phyloP scores from a whole-genome alignment of 1,140 invertebrate genomes.

The Halesus radiatus region DNA sequence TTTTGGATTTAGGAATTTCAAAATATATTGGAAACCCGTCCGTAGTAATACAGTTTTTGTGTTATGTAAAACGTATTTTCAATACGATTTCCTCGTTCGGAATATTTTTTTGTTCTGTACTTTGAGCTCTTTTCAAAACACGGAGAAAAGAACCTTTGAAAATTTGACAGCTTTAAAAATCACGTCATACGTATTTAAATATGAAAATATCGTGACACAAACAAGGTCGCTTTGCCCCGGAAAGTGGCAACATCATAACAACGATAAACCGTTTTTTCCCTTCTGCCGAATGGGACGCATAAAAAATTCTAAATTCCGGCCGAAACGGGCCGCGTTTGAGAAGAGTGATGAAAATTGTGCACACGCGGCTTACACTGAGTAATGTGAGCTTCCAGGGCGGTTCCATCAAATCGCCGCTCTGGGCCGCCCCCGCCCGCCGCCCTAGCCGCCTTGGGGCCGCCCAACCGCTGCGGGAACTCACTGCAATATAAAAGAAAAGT shows the following conservation, averaged over 20 bases:
- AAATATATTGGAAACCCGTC: no score
- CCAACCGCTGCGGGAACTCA: neutral
- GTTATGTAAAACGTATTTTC: no score
- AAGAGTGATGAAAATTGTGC: slow-evolving; percentile 35
- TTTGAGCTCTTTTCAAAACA: no score
- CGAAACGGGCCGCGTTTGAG: slow-evolving; percentile 5
- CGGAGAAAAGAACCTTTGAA: no score
- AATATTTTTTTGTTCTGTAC: no score
- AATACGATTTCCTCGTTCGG: no score
- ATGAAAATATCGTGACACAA: neutral
- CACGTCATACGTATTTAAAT: neutral
- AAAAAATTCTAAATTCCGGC: slow-evolving; percentile 13
- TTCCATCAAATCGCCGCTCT: slow-evolving; percentile 17
- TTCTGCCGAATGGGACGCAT: neutral
- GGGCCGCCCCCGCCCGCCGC: neutral
- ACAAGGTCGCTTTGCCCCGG: neutral
- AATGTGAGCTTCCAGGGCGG: slow-evolving; percentile 19
- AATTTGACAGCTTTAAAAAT: no score
- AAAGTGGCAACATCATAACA: slow-evolving; percentile 24
- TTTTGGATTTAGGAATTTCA: no score
- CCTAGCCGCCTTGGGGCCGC: neutral
- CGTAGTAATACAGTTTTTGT: no score
- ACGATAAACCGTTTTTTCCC: slow-evolving; percentile 30
- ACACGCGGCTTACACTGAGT: slow-evolving; percentile 23
- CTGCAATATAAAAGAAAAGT: slow-evolving; percentile 33